A percentile compares a stretch with the other conserved stretches of the same genome.
Conservation (phyloP, 1,140 invertebrate species). For the Caenorhabditis latens region DNA sequence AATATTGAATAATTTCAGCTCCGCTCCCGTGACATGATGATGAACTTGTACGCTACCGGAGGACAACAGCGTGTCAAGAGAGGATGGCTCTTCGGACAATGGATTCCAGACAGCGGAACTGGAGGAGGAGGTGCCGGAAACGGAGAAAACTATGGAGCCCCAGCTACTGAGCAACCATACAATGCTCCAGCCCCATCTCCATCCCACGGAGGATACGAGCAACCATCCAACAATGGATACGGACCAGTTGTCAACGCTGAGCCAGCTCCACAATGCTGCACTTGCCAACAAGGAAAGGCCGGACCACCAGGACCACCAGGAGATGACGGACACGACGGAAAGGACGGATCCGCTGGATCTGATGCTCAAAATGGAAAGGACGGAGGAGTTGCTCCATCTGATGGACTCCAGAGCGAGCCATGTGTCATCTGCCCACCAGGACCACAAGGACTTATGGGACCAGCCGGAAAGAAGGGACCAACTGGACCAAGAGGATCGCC, state of each 20-base stretch:
- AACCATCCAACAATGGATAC: conserved; percentile 57
- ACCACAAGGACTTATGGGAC: conserved; percentile 64
- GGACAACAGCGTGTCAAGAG: conserved; percentile 59
- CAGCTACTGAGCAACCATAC: conserved; percentile 52
- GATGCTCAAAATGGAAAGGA: conserved; percentile 64
- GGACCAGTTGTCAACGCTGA: conserved; percentile 71
- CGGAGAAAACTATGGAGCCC: conserved; percentile 58
- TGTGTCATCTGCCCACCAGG: conserved; percentile 70
- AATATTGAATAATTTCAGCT: background rate
- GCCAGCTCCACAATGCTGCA: conserved; percentile 75
- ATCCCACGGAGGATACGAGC: conserved; percentile 54
- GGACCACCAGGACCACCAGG: conserved; percentile 66
- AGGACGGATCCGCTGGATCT: conserved; percentile 62
- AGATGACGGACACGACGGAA: conserved; percentile 68
- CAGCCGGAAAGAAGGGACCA: conserved; percentile 67
- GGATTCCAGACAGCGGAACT: conserved; percentile 67
- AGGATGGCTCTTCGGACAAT: conserved; percentile 70
- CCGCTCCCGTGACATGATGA: conserved; percentile 51
- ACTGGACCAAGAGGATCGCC: conserved; percentile 66
- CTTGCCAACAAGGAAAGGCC: conserved; percentile 70
- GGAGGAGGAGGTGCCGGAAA: conserved; percentile 65
- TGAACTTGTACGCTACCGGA: conserved; percentile 1
- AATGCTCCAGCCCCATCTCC: conserved; percentile 35
- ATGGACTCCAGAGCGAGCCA: conserved; percentile 65
- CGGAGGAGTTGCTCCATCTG: conserved; percentile 61